Base-by-base conservation (phyloP, 2,113 vertebrate genomes). In the Phocoena phocoena region DNA sequence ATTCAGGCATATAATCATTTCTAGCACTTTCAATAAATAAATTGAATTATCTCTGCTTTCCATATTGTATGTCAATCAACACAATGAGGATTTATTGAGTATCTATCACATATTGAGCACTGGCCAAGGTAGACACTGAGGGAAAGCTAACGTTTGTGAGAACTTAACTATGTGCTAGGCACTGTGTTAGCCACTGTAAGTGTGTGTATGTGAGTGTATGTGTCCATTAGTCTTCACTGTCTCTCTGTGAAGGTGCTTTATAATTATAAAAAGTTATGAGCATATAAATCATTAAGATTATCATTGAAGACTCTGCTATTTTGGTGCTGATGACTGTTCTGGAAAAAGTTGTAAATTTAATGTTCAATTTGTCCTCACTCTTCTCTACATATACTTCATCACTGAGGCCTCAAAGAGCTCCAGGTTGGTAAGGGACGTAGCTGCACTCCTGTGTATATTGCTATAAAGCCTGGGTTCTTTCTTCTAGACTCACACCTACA, bases 281-380 rank as follows among this genome's bases (percentile, higher is more conserved):
- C 20, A 80, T 44, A 31, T 79, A 74, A 53, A 8, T 80, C 20
- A 76, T 96, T 36, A 88, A n/a, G 41, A 62, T 93, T 74, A 67
- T 84, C 65, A 88, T 55, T 84, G 74, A 71, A 21, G 25, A 79
- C 41, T 88, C 65, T 88, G 80, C 50, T 81, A 8, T 89, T 93
- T 93, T 93, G 36, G 58, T 96, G 21, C 73, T 82, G 44, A 80
- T 84, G 63, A 84, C 41, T 55, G 74, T 88, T 83, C 28, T 83
- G 38, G 62, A 77, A 95, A 94, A 90, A 38, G 20, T 71, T 81
- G 44, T 81, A 86, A 89, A 86, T 10, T 58, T 92, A 74, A 55
- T 25, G 68, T 38, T 73, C 15, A 26, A 81, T 79, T 94, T 60
- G 26, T n/a, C 36, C 3, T 92, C 38, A 87, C 23, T 79, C 25